Base-by-base conservation (phyloP, 2,888 invertebrate genomes). In the Drosophila nr. medialis region DNA sequence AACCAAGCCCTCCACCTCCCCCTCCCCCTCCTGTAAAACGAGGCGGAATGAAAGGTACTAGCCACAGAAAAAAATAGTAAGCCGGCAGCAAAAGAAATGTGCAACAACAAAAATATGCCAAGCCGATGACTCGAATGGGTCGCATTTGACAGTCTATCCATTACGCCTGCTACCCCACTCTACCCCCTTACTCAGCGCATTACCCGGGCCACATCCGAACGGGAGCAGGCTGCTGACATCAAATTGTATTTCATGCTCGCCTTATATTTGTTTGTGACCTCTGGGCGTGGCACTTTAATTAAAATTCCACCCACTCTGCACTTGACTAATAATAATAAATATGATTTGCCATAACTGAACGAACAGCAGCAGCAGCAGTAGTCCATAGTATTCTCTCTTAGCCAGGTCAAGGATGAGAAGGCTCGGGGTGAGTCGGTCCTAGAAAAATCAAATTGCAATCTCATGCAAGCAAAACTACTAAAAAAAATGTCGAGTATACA, bases 241-340 rank as follows among this genome's bases (percentile, higher is more conserved):
- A 77, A 72, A 75, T 72, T 78, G 56, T 48, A 51, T 64, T 73
- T 69, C 53, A 64, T 42, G 75, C 58, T 59, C 48, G 50, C 64
- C 66, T 48, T 67, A 66, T 55, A 67, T 69, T 68, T 67, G 76
- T 54, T 61, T 56, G 73, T 65, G 74, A 73, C 75, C 75, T 55
- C 67, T 75, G 87, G 84, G 68, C 69, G 71, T 81, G 87, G 85
- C 87, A 81, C 78, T 83, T 87, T 83, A 87, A 83, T 83, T 83
- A 87, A 83, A 83, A 84, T 68, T 81, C 64, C 65, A 56, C 58
- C 70, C 54, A 38, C 64, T 56, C 60, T 75, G 78, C 84, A 84
- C 63, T 71, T 77, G 84, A 75, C 66, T 83, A 62, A 49, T 49
- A 64, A 83, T 74, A 72, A 68, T 73, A 83, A 76, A 67, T 72